These are phyloP conservation scores for Lasioglossum oenotherae DNA, from an alignment of 2,888 invertebrate genomes.

Conservation along the genomic window DNA sequence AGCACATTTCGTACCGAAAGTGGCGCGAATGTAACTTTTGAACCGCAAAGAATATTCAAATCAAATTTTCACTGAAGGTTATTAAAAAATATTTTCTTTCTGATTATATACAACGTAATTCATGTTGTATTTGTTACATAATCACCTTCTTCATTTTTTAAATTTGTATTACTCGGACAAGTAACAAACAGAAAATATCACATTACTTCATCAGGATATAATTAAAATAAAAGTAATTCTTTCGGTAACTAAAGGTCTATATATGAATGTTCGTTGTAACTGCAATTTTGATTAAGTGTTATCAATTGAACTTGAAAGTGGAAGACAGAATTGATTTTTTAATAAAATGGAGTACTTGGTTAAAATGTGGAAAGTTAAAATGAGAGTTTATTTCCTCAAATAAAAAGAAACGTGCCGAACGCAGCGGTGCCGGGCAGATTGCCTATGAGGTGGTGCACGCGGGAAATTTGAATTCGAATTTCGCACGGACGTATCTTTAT, in stretches of 20 bases:
- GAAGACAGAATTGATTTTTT: not conserved
- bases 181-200: not conserved
- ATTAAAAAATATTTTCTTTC: not conserved
- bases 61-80: not conserved
- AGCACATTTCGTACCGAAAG: not conserved
- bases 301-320: not conserved
- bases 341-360: not conserved
- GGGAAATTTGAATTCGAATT: not conserved
- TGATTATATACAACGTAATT: not conserved
- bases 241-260: not conserved
- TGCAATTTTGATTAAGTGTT: not conserved
- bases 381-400: not conserved
- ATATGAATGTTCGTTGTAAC: not conserved
- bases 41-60: not conserved
- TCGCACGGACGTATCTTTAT: not conserved
- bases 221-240: not conserved
- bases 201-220: not conserved
- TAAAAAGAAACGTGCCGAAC: not conserved
- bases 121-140: not conserved
- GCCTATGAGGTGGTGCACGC: not conserved
- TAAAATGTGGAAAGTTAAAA: not conserved
- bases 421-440: not conserved
- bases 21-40: not conserved
- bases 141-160: not conserved
- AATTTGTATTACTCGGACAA: not conserved